Base-by-base conservation (phyloP, 2,113 vertebrate species). In the Copsychus sechellarum region DNA sequence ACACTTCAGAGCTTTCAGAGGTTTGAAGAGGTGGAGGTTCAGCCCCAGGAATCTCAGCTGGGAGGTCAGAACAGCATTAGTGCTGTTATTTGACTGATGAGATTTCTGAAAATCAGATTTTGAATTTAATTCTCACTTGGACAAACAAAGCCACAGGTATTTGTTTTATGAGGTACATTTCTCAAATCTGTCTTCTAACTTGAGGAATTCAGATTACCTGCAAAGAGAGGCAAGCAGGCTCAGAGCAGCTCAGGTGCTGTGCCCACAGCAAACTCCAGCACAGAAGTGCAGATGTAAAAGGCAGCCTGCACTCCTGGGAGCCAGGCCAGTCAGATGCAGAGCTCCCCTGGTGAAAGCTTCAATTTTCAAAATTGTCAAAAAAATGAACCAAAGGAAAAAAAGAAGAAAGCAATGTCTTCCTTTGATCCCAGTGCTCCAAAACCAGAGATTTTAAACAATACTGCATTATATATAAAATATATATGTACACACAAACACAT, bases 151-250 rank as follows among this genome's bases (percentile, higher is more conserved):
- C 62, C 79, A 93, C 17, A 7, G 53, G 24, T 86, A 81, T 73
- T 86, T 88, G 42, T 65, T 92, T 93, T 86, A 83, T 77, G 79
- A 88, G 43, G 56, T 6, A 50, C 33, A 60, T 91, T 93, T 88
- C 77, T 94, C 82, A 90, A 48, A 66, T 74, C 42, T 82, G 36
- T 45, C 47, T 89, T 84, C 40, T 71, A 66, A 73, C 48, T 48
- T 5, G 38, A 80, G 50, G 58, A 81, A 36, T 92, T 64, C 13
- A 26, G 58, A 51, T 53, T 42, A 70, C n/a, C 33, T 53, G 51
- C 60, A 53, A 77, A 70, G n/a, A 36, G 47, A 70, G 21, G 24
- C 22, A 40, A 42, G 25, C 8, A 56, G 25, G 60, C 20, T 78
- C 31, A 29, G 62, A 62, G 80, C 0, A 58, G 60, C 60, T 74